A percentile compares a stretch with the other conserved stretches of the same genome.
Evolutionary conservation across 2,888 invertebrate species (phyloP).

Genomic region (Torymus auratus): DNA sequence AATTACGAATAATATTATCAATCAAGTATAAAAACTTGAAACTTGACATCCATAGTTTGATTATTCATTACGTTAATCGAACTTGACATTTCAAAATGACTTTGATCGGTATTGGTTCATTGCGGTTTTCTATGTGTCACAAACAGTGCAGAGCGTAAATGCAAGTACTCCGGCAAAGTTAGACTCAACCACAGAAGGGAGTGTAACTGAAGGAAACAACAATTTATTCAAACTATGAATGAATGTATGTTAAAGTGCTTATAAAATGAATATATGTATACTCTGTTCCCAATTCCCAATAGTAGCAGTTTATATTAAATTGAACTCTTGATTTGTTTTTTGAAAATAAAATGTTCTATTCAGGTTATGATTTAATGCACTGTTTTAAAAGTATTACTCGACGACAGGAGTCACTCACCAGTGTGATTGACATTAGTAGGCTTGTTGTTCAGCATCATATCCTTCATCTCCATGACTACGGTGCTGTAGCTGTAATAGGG

Average conservation of each 20-base stretch:
- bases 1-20: no score
- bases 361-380: no score
- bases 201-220: not conserved
- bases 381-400: no score
- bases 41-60: no score
- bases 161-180: conserved; percentile 18
- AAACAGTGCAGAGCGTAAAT: conserved; percentile 17
- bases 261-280: no score
- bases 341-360: no score
- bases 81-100: conserved; percentile 14
- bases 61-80: not conserved
- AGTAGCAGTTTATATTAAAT: not conserved
- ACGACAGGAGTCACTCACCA: conserved; percentile 63
- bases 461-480: conserved; percentile 86
- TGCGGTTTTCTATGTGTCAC: conserved; percentile 34
- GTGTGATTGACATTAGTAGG: conserved; percentile 72
- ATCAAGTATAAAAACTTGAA: no score
- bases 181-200: not conserved
- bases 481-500: conserved; percentile 88
- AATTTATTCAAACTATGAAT: no score
- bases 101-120: conserved; percentile 22
- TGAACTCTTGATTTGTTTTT: not conserved
- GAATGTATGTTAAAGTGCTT: no score
- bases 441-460: conserved; percentile 78
- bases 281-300: not conserved